Conservation (phyloP, 2,113 vertebrate genomes). For the Calidris pugnax region DNA sequence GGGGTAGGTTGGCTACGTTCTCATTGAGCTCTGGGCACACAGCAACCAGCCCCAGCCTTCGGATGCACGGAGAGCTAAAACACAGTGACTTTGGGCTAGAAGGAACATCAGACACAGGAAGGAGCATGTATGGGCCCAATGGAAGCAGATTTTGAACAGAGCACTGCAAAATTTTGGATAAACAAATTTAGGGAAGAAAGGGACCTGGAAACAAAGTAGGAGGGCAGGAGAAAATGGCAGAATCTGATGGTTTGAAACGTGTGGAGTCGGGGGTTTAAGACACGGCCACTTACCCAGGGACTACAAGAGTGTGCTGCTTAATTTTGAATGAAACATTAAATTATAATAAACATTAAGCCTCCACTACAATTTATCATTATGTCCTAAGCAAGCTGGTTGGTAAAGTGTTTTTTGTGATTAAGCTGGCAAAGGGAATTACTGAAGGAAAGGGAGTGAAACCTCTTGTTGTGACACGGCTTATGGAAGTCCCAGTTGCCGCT, state of each 20-base stretch:
- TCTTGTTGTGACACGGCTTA: neutral
- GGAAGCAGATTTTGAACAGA: neutral
- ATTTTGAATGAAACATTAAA: constrained; percentile 59
- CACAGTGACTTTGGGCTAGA: neutral
- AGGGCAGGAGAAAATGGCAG: neutral
- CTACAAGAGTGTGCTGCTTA: neutral
- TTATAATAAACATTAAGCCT: constrained; percentile 43
- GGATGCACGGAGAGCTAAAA: neutral
- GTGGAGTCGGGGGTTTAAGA: neutral
- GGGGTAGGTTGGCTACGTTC: neutral
- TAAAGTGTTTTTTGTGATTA: constrained; percentile 31
- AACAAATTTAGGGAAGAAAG: neutral
- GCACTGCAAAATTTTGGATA: neutral
- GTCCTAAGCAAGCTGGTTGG: constrained; percentile 14
- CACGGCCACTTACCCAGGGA: neutral
- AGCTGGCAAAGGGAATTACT: constrained; percentile 25
- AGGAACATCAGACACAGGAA: neutral
- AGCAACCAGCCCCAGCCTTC: neutral
- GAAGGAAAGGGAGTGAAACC: neutral
- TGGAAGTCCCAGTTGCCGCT: neutral
- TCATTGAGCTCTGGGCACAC: neutral
- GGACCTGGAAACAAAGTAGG: neutral
- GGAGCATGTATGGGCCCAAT: accelerated
- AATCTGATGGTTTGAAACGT: neutral
- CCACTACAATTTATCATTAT: constrained; percentile 25